Base-by-base conservation (phyloP, 2,113 vertebrate species). In the Cervus canadensis region DNA sequence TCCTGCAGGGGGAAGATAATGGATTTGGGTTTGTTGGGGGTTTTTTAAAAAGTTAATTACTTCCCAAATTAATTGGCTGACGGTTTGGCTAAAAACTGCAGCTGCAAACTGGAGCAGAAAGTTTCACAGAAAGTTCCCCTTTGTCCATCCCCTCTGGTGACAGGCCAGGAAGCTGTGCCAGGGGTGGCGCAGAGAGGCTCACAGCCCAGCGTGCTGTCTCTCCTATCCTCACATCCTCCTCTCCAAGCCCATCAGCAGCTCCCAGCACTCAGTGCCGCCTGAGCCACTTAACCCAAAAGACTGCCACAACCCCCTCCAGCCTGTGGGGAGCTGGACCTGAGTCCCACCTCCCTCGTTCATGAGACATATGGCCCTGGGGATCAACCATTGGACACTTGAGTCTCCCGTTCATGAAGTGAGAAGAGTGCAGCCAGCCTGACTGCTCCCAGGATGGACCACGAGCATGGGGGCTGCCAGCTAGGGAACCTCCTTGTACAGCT, bases 11-110 rank as follows among this genome's bases (percentile, higher is more conserved):
- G 84, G 85, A 90, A 95, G 96, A 97, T 94, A 96, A 96, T 93
- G 87, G 97, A 93, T 95, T 97, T 97, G 85, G 28, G 91, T 95
- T 96, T 93, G 90, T 87, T 91, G 56, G 95, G 40, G 36, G 57
- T 97, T 28, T 25, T 17, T 26, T 52, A 14, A 25, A 87, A 96
- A 97, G 56, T 93, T 97, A 98, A 98, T 97, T 98, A 96, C 90
- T 96, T 96, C 89, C 81, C 74, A 96, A 94, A 96, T 98, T 97
- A 98, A 97, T 97, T 97, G 95, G 78, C 96, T 97, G 82, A 45
- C 1, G 71, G 95, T 91, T 95, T 97, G 97, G 94, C 97, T 95
- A 83, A 93, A 84, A 89, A 92, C 64, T 60, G 76, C 48, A 95
- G 78, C 78, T 96, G 91, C 89, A 97, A 79, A 97, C 57, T 96